Evolutionary conservation across 92 coral and sea anemone genomes (phyloP), one percentile per base, ranked within the genome.

Genomic region (Umimayanthus chanpuru): DNA sequence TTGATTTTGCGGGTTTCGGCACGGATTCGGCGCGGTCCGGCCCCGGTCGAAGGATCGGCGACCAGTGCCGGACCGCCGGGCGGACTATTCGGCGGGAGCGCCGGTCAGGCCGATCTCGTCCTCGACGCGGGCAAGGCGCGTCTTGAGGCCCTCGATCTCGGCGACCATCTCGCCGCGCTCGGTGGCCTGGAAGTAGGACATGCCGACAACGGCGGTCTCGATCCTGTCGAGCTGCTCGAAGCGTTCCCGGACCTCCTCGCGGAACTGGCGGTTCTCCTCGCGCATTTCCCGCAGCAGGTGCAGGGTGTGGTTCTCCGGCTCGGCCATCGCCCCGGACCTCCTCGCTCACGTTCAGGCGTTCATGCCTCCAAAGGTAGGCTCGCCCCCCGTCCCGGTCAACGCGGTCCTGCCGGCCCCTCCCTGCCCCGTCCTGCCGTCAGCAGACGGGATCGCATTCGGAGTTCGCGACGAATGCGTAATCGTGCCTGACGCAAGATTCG

Each of bases 1-100:
- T 65, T 65, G 72, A 65, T 65, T 65, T 65, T 65, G 72, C 72
- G 72, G 72, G 72, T 65, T 65, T 65, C 72, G 72, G 72, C 72
- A 65, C 72, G 72, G 72, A 65, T 65, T 65, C 72, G 72, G 72
- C 72, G 72, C 72, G 72, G 72, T 65, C 72, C 72, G 72, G 72
- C 72, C 72, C 72, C 72, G 72, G 72, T 65, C 72, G 72, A 65
- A 65, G 72, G 72, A 65, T 65, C 72, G 72, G 72, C 72, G 72
- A 65, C 72, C 72, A 65, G 72, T 65, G 72, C 72, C 72, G 72
- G 72, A 65, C 72, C 72, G 72, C 72, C 72, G 72, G 72, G 72
- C 72, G 72, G 72, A 65, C 72, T 65, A 65, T 65, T 65, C 72
- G 72, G 72, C 72, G 72, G 72, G 72, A 65, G 72, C 72, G 72